Evolutionary conservation across 2,797 vertebrate species (phyloP), one percentile per base, ranked within the genome.

Genomic region (Picus viridis): DNA sequence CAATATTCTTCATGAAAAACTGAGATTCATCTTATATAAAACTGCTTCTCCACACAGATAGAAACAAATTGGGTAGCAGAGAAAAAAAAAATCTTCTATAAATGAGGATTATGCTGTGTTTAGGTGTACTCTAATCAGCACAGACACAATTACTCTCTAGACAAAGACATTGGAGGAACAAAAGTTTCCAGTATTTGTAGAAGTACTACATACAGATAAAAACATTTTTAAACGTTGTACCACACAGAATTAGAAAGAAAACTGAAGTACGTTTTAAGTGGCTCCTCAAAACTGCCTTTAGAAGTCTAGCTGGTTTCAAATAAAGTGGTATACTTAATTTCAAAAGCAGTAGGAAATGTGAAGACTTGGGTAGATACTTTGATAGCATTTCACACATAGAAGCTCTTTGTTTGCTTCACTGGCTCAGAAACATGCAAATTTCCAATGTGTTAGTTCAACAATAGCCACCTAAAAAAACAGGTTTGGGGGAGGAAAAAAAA

Each of bases 391-490:
- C 56, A 41, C 8, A 41, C 8, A 7, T 30, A 12, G 41, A 93
- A 85, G 10, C 17, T 84, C n/a, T 67, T 81, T 75, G 12, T 65
- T 65, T 84, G 30, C 20, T 86, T 64, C 39, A 39, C 16, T 78
- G n/a, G n/a, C 10, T 86, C 49, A 84, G 69, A 85, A 4, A 65
- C 27, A 70, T 9, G 9, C 22, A 57, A 76, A 70, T 62, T 84
- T 84, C 45, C 39, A 84, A 49, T 23, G n/a, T 72, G 18, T 36
- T 88, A 26, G 68, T 93, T 95, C 63, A 88, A 26, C 65, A 91
- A 64, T 49, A 88, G 54, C 78, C 51, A 83, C 68, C 45, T 75
- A 74, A 93, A 93, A 93, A 91, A 86, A 23, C 61, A 90, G 70
- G 16, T 41, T 63, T 11, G 32, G 32, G 65, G 14, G 36, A 32